Conservation (phyloP, 2,888 invertebrate species). For the Alsophila aescularia region DNA sequence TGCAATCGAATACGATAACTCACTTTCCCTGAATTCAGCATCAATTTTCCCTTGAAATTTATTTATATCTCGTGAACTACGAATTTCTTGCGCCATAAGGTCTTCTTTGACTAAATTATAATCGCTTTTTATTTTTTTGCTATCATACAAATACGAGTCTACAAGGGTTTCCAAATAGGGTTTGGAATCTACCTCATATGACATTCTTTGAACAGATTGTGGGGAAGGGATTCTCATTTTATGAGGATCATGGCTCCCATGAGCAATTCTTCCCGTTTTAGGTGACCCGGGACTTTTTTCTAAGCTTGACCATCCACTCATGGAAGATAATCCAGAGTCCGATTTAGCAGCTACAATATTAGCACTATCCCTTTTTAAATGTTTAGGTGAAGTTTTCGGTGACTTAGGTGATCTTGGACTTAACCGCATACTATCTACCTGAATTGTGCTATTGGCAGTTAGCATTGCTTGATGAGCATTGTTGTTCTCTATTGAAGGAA, state of each 20-base stretch:
- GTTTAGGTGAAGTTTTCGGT: conserved; percentile 89
- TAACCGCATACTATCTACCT: conserved; percentile 80
- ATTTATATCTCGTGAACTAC: conserved; percentile 59
- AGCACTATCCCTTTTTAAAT: conserved; percentile 83
- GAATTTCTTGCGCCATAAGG: conserved; percentile 56
- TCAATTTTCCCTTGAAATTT: conserved; percentile 65
- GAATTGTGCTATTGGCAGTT: conserved; percentile 57
- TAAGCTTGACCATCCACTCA: conserved; percentile 94
- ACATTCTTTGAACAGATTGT: conserved; percentile 66
- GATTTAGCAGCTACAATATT: conserved; percentile 91
- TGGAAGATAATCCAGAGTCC: conserved; percentile 93
- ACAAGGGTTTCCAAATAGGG: conserved; percentile 84
- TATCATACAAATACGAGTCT: conserved; percentile 77
- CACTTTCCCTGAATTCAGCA: conserved; percentile 60
- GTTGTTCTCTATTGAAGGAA: conserved; percentile 74
- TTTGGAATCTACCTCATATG: conserved; percentile 72
- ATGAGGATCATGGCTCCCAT: conserved; percentile 69
- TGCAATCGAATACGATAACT: conserved; percentile 57
- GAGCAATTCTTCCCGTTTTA: conserved; percentile 81
- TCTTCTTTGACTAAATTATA: conserved; percentile 60
- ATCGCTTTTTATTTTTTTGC: conserved; percentile 64
- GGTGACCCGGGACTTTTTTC: conserved; percentile 94
- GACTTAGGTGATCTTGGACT: conserved; percentile 90
- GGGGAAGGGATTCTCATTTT: conserved; percentile 73
- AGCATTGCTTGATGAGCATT: conserved; percentile 65